These are phyloP conservation scores for Dryobates pubescens DNA, from an alignment of 2,797 vertebrate genomes.

Conservation along the genomic window DNA sequence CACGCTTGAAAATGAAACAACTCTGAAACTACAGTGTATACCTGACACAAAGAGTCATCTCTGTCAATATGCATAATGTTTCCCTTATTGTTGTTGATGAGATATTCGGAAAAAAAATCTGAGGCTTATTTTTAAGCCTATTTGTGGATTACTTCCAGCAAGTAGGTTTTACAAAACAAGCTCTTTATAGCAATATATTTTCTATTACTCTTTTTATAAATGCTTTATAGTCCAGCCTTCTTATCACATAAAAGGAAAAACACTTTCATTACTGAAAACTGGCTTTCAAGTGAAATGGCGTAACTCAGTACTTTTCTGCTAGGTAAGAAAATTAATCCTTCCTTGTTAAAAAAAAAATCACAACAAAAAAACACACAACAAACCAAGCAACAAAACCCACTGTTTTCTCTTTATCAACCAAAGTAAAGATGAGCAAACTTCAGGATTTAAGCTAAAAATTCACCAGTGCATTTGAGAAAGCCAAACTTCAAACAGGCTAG, in stretches of 20 bases:
- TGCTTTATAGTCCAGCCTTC: neutral
- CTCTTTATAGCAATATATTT: constrained; percentile 28
- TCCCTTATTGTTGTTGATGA: constrained; percentile 43
- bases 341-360: neutral
- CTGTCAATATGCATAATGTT: neutral
- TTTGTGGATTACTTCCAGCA: constrained; percentile 57
- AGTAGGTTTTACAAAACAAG: constrained; percentile 27
- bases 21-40: neutral
- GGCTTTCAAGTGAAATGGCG: constrained; percentile 6
- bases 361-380: neutral
- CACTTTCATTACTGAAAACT: constrained; percentile 26
- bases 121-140: constrained; percentile 65
- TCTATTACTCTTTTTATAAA: constrained; percentile 1
- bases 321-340: constrained; percentile 25
- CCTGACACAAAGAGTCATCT: constrained; percentile 1
- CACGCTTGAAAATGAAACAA: neutral
- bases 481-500: neutral
- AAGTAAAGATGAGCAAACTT: constrained; percentile 43
- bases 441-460: constrained; percentile 20
- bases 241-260: constrained; percentile 36
- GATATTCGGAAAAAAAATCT: constrained; percentile 41
- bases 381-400: neutral
- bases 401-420: neutral
- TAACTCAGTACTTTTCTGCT: neutral
- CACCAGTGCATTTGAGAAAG: neutral